phyloP scores from a whole-genome alignment of 2,797 vertebrate species.

The Clarias pachynema region DNA sequence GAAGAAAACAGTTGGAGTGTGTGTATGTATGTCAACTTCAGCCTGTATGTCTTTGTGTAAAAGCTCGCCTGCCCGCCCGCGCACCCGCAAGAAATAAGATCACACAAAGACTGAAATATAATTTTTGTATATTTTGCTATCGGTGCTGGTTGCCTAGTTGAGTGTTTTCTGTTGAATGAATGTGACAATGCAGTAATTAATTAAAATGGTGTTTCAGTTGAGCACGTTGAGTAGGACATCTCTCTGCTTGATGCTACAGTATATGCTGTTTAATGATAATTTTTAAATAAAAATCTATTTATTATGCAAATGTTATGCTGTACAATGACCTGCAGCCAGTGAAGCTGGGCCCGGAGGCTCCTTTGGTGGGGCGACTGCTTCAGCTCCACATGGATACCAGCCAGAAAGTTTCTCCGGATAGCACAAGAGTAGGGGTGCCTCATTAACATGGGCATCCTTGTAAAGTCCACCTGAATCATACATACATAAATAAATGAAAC shows the following conservation, averaged over 20 bases:
- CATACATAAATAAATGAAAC: neutral
- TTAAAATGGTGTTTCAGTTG: too few species aligned
- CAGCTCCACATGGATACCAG: conserved; percentile 91
- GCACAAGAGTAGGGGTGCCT: conserved; percentile 78
- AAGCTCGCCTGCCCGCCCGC: neutral
- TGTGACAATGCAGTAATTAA: too few species aligned
- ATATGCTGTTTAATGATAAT: too few species aligned
- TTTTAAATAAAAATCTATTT: too few species aligned
- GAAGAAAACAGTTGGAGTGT: neutral
- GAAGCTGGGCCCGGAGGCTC: conserved; percentile 88
- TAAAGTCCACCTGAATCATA: conserved; percentile 85
- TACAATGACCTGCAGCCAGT: conserved; percentile 90
- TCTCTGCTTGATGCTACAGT: too few species aligned
- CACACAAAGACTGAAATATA: neutral
- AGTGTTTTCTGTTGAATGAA: neutral
- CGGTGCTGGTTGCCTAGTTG: neutral
- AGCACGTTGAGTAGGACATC: too few species aligned
- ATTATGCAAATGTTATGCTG: too few species aligned
- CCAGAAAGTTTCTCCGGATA: conserved; percentile 90
- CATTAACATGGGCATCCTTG: conserved; percentile 84
- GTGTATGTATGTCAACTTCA: neutral
- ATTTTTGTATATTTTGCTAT: neutral
- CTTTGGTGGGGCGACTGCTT: conserved; percentile 93
- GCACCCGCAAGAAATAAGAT: too few species aligned
- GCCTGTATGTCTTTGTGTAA: neutral